Conservation (phyloP, 1,140 invertebrate species). For the Choristoneura fumiferana region DNA sequence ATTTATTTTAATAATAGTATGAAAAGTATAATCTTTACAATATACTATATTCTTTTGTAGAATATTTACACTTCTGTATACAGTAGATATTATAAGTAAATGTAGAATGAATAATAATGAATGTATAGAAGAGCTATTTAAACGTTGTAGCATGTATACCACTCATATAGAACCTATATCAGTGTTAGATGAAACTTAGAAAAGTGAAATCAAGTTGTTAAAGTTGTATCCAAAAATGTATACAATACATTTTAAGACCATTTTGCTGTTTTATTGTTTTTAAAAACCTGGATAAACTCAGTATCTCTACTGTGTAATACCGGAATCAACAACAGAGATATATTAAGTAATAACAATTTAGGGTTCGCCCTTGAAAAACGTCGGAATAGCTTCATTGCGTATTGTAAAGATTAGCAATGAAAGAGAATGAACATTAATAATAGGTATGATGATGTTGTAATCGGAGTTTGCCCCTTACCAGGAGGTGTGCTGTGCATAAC, state of each 20-base stretch:
- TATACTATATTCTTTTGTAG: conserved; percentile 11
- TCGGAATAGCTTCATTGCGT: too few relatives aligned
- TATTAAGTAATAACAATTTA: too few relatives aligned
- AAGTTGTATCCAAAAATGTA: conserved; percentile 17
- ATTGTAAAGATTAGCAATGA: too few relatives aligned
- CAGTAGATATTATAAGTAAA: not conserved
- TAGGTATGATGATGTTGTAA: too few relatives aligned
- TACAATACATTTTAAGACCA: not conserved
- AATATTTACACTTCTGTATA: conserved; percentile 11
- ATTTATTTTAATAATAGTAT: conserved; percentile 2
- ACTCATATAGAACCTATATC: conserved; percentile 4
- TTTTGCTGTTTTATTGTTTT: too few relatives aligned
- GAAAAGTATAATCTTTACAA: conserved; percentile 8
- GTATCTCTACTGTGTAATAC: too few relatives aligned
- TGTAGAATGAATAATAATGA: not conserved
- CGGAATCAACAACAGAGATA: too few relatives aligned
- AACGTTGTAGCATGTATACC: conserved; percentile 5
- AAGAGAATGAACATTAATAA: too few relatives aligned
- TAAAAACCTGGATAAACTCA: too few relatives aligned
- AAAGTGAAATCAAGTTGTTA: conserved; percentile 1
- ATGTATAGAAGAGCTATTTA: conserved; percentile 12
- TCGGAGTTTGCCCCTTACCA: too few relatives aligned
- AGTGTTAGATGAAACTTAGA: conserved; percentile 7
- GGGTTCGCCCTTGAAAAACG: too few relatives aligned
- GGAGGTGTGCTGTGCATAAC: too few relatives aligned